These are phyloP conservation scores for Bergia sp. DNA, from an alignment of 92 coral and sea anemone species.

Conservation along the genomic window DNA sequence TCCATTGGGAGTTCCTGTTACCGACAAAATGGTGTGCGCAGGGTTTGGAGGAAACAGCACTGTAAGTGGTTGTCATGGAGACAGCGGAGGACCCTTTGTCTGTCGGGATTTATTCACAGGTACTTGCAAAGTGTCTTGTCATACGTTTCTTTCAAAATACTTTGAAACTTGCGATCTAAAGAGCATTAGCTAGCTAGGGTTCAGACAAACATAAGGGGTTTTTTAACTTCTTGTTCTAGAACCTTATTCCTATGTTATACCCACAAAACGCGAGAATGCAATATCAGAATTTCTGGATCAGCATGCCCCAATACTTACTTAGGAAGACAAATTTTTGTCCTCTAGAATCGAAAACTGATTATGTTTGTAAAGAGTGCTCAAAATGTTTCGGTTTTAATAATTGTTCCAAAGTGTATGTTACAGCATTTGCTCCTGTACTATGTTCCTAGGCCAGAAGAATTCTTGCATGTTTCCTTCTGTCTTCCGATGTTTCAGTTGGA, in stretches of 20 bases:
- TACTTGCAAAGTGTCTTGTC: not conserved
- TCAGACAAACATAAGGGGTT: too few relatives aligned
- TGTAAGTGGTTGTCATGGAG: conserved; percentile 50
- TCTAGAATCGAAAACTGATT: too few relatives aligned
- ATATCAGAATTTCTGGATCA: too few relatives aligned
- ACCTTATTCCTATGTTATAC: too few relatives aligned
- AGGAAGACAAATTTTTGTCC: too few relatives aligned
- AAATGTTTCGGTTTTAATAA: too few relatives aligned
- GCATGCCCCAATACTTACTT: too few relatives aligned
- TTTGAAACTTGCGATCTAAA: not conserved
- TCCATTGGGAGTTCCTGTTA: not conserved
- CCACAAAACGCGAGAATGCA: too few relatives aligned
- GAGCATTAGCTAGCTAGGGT: too few relatives aligned
- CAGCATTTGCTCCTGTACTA: not conserved
- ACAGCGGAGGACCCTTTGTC: conserved; percentile 61
- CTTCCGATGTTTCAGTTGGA: not conserved
- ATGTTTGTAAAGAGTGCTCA: too few relatives aligned
- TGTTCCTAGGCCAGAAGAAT: not conserved
- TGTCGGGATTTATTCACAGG: conserved; percentile 33
- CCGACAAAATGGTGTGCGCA: conserved; percentile 50
- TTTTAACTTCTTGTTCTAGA: too few relatives aligned
- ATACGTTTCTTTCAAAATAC: not conserved
- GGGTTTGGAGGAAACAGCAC: conserved; percentile 56
- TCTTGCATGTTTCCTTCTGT: not conserved
- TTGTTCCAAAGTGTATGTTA: not conserved